Conservation (phyloP, 2,113 vertebrate species). For the Bungarus multicinctus region DNA sequence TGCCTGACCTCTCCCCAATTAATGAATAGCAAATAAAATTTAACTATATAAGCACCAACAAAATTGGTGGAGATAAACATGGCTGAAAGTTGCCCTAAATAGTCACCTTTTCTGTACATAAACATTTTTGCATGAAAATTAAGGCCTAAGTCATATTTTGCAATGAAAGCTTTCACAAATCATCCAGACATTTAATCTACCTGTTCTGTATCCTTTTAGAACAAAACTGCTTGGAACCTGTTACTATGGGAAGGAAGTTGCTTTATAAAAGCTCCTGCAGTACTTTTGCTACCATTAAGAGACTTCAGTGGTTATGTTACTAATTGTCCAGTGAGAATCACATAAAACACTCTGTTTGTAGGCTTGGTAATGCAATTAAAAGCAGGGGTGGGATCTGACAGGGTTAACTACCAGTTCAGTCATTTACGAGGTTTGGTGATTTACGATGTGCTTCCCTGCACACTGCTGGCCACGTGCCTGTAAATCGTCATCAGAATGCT, state of each 20-base stretch:
- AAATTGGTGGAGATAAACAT: neutral
- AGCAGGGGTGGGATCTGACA: too few relatives aligned
- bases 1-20: neutral
- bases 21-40: neutral
- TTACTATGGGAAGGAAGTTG: neutral
- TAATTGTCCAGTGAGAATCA: neutral
- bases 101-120: neutral
- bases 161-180: neutral
- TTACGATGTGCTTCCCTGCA: too few relatives aligned
- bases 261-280: neutral
- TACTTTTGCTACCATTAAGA: neutral
- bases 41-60: neutral
- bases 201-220: neutral
- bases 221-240: neutral
- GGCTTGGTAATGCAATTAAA: neutral
- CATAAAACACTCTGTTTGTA: neutral
- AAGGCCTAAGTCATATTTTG: neutral
- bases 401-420: too few relatives aligned
- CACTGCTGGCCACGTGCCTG: too few relatives aligned
- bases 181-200: neutral
- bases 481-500: too few relatives aligned
- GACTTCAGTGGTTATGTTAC: neutral
- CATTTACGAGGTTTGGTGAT: too few relatives aligned
- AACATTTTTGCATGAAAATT: neutral
- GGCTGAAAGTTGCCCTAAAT: neutral